Base-by-base conservation (phyloP, 1,140 invertebrate species). In the Streblospio benedicti region DNA sequence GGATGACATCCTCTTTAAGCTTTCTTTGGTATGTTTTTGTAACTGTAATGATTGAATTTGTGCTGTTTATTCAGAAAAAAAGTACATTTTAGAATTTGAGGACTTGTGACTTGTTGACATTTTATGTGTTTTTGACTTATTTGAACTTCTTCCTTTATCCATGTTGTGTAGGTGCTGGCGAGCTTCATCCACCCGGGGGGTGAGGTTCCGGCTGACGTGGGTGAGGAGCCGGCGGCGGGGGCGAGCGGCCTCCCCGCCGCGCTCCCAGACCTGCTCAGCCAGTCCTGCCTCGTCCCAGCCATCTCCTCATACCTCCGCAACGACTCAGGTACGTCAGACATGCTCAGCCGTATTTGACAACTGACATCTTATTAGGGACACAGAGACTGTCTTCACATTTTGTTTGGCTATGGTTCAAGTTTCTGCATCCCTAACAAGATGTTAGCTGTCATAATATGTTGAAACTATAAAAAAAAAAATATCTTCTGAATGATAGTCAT, bases 241-340 rank as follows among this genome's bases (percentile, higher is more conserved):
- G 57, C 6, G 67, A 71, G 55, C 68, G 63, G 49, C 66, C 58
- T 75, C 18, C 75, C 73, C 28, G 57, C 81, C 0, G 76, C 85
- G 64, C 89, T 95, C 69, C 76, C 85, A 14, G 86, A 90, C 54
- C 78, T 93, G 9, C 70, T 95, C 0, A 82, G 85, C 27, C 82
- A 86, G 67, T 93, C 91, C 27, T 91, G 90, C 67, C 79, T 96
- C 1, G 82, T 94, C 38, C 86, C 90, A 20, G 90, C 90, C 12
- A 83, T 96, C 5, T 89, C 89, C 59, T 93, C 90, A 0, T 95
- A 97, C 69, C 81, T 97, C 27, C 82, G 90, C 65, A 96, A 97
- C 71, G 93, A 96, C 76, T 95, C 92, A 31, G 85, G 85, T 87
- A 71, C 69, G 67, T 62, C 9, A 9, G 4, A n/a, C n/a, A n/a